These are phyloP conservation scores for Machimus rusticus DNA, from an alignment of 2,888 invertebrate species.

Conservation along the genomic window DNA sequence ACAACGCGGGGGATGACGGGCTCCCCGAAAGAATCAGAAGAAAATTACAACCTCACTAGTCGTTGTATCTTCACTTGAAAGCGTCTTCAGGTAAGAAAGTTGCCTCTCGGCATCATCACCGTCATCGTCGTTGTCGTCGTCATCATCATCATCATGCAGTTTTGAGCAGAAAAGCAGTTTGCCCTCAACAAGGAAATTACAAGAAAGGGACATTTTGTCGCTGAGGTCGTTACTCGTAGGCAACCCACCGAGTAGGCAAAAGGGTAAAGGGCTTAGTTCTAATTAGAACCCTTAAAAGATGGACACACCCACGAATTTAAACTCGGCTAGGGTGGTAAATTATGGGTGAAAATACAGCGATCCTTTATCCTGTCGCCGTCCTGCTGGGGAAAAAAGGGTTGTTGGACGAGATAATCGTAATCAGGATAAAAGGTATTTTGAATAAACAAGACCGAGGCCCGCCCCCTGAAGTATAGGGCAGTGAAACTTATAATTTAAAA, in stretches of 20 bases:
- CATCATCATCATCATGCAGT: slow-evolving; percentile 8
- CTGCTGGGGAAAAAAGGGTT: not conserved
- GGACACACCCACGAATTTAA: slow-evolving; percentile 10
- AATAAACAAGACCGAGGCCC: not conserved
- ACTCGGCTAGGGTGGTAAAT: not conserved
- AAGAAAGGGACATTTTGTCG: not conserved
- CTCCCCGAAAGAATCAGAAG: not conserved
- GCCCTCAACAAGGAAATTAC: not conserved
- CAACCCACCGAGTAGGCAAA: not conserved
- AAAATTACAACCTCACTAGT: not conserved
- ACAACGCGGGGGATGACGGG: not conserved
- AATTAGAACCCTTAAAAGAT: slow-evolving; percentile 23
- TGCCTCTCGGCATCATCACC: not conserved
- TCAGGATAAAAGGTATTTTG: slow-evolving; percentile 30
- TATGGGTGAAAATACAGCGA: slow-evolving; percentile 26
- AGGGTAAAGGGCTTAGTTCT: not conserved
- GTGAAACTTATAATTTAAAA: slow-evolving; percentile 33
- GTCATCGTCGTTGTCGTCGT: not conserved
- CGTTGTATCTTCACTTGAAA: not conserved
- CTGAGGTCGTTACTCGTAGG: not conserved
- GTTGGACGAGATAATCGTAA: slow-evolving; percentile 17
- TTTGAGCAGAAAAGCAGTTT: not conserved
- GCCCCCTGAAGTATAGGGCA: not conserved
- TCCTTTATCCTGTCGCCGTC: not conserved
- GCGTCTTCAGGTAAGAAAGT: not conserved